These are phyloP conservation scores for Rotaria macrura DNA, from an alignment of 2,888 invertebrate species.

Conservation along the genomic window DNA sequence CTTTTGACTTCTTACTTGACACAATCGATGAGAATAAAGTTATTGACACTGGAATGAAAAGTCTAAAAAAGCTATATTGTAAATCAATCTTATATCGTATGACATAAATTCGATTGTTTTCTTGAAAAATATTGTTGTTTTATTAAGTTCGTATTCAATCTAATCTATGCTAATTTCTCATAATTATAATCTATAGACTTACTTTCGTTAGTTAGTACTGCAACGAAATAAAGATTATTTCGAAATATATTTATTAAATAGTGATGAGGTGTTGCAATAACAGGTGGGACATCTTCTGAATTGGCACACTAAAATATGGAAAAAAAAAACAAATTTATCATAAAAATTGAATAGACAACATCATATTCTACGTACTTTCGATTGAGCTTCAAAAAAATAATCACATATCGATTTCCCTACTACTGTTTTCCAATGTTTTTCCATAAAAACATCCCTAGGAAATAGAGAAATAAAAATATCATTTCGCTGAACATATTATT, in stretches of 20 bases:
- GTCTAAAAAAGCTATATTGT: too few species aligned
- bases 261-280: conserved; percentile 95
- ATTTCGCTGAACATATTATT: conserved; percentile 31
- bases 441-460: conserved; percentile 88
- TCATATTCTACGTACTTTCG: conserved; percentile 54
- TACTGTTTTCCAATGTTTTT: conserved; percentile 97
- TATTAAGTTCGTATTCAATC: too few species aligned
- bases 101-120: too few species aligned
- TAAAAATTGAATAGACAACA: background rate
- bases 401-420: conserved; percentile 93
- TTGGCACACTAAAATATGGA: conserved; percentile 54
- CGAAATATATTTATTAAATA: conserved; percentile 89
- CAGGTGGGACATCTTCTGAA: conserved; percentile 78
- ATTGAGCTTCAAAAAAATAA: conserved; percentile 94
- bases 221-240: conserved; percentile 80
- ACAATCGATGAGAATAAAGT: too few species aligned
- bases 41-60: too few species aligned
- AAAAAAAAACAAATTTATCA: too few species aligned
- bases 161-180: too few species aligned
- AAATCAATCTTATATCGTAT: too few species aligned
- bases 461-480: background rate
- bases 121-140: too few species aligned
- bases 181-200: too few species aligned
- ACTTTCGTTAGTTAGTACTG: conserved; percentile 88
- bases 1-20: too few species aligned